Evolutionary conservation across 2,797 vertebrate species (phyloP).

Genomic region (Sebastes iracundus): DNA sequence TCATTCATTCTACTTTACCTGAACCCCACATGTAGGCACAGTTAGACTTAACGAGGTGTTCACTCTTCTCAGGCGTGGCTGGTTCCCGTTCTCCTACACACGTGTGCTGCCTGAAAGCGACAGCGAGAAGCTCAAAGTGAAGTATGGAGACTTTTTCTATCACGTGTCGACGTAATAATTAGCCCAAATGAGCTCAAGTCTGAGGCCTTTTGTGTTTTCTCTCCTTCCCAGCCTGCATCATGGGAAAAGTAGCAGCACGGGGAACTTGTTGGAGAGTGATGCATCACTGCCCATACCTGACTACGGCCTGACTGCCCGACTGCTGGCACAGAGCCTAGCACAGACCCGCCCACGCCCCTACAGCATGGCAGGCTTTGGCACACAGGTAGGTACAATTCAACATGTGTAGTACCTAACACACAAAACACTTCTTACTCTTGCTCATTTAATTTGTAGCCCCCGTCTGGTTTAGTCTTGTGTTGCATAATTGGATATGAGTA

Average conservation of each 20-base stretch:
- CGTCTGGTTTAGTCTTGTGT: constrained; percentile 33
- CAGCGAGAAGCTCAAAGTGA: constrained; percentile 88
- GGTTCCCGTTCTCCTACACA: constrained; percentile 99
- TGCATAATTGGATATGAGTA: constrained; percentile 61
- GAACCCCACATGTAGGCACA: neutral
- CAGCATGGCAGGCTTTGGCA: constrained; percentile 94
- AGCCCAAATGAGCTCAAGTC: neutral
- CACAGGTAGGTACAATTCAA: constrained; percentile 87
- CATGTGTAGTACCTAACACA: constrained; percentile 12
- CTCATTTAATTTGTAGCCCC: constrained; percentile 32
- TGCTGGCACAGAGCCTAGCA: constrained; percentile 87
- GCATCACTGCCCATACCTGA: constrained; percentile 92
- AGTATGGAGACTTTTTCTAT: constrained; percentile 79
- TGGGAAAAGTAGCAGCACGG: constrained; percentile 98
- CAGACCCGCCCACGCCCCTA: constrained; percentile 95
- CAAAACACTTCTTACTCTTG: constrained; percentile 13
- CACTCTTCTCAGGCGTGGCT: constrained; percentile 89
- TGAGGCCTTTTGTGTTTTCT: constrained; percentile 21
- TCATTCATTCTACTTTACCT: neutral
- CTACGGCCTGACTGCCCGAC: constrained; percentile 91
- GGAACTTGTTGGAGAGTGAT: constrained; percentile 95
- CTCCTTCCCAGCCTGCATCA: constrained; percentile 87
- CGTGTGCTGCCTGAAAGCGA: constrained; percentile 91
- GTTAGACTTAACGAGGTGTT: neutral
- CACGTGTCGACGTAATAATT: neutral